Percentiles rank a stretch among this genome's conserved stretches.
phyloP scores from a whole-genome alignment of 2,888 invertebrate species.

The Dryocosmus kuriphilus region DNA sequence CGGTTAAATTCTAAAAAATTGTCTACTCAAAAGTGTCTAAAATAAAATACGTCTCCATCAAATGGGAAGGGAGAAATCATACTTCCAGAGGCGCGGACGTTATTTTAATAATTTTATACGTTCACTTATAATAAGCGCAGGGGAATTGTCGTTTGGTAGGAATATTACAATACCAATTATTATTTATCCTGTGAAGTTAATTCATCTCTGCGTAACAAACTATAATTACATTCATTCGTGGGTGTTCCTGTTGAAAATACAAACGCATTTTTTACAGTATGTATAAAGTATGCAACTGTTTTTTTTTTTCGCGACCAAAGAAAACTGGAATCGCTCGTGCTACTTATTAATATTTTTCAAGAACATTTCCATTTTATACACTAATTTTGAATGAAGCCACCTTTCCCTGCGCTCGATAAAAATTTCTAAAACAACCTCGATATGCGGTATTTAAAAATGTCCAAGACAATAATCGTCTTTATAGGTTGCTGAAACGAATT shows the following conservation, averaged over 20 bases:
- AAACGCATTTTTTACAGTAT: not conserved
- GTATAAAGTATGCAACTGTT: slow-evolving; percentile 8
- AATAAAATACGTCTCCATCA: slow-evolving; percentile 25
- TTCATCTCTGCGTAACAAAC: slow-evolving; percentile 25
- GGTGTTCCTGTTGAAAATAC: slow-evolving; percentile 14
- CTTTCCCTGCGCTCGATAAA: not conserved
- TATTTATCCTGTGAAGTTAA: slow-evolving; percentile 9
- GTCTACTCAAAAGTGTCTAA: not conserved
- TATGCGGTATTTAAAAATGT: not conserved
- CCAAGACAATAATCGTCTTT: not conserved
- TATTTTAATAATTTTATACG: slow-evolving; percentile 33
- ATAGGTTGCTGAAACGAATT: not conserved
- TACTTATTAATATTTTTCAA: not conserved
- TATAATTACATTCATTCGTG: slow-evolving; percentile 29
- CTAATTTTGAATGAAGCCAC: slow-evolving; percentile 11
- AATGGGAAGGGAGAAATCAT: slow-evolving; percentile 32
- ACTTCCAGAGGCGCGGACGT: slow-evolving; percentile 27
- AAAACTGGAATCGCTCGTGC: not conserved
- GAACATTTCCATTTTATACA: not conserved
- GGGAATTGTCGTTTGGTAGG: slow-evolving; percentile 19
- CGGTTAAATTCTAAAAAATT: slow-evolving; percentile 8
- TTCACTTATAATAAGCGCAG: slow-evolving; percentile 39
- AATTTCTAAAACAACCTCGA: slow-evolving; percentile 4
- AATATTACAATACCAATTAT: slow-evolving; percentile 33
- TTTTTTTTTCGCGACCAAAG: not conserved